Base-by-base conservation (phyloP, 2,113 vertebrate genomes). In the Copsychus sechellarum region DNA sequence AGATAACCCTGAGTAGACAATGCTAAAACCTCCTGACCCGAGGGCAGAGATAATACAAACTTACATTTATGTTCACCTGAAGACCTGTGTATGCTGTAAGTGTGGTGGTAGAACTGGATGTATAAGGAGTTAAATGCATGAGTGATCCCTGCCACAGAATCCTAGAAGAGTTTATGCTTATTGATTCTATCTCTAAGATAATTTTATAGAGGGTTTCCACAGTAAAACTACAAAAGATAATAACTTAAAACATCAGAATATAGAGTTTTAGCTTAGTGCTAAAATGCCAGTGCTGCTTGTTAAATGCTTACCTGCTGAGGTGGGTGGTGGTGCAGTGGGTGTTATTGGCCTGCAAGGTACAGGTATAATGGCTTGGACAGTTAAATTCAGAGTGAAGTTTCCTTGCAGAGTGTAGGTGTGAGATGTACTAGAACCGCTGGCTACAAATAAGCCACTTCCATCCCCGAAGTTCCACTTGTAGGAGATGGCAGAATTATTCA, bases 391-490 rank as follows among this genome's bases (percentile, higher is more conserved):
- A 20, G 91, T 98, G 96, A 98, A 98, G 73, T 94, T 98, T 84
- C 99, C 99, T 71, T 98, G 96, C 12, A 93, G 85, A 47, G 96
- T 95, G 40, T 99, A 99, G 10, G 97, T 97, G 95, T 99, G 99
- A 48, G 97, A 98, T 56, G 98, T 98, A 87, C 97, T 94, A 12
- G 97, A 93, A 57, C 96, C 96, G 17, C 98, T 98, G 22, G 97
- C 99, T 70, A 99, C 98, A 97, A 99, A 98, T 54, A 98, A 98
- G 11, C 98, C 97, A 50, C 98, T 99, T 56, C 99, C 99, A 26
- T 99, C 99, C 40, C 97, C 98, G 1, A 99, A 99, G 90, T 98
- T 98, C 99, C 99, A 99, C 76, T 98, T 98, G 97, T 98, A 99
- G 92, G 98, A 96, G 45, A 99, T 94, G 42, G 96, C 92, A 9